phyloP scores from a whole-genome alignment of 2,113 vertebrate species.

The Hemibagrus wyckioides region DNA sequence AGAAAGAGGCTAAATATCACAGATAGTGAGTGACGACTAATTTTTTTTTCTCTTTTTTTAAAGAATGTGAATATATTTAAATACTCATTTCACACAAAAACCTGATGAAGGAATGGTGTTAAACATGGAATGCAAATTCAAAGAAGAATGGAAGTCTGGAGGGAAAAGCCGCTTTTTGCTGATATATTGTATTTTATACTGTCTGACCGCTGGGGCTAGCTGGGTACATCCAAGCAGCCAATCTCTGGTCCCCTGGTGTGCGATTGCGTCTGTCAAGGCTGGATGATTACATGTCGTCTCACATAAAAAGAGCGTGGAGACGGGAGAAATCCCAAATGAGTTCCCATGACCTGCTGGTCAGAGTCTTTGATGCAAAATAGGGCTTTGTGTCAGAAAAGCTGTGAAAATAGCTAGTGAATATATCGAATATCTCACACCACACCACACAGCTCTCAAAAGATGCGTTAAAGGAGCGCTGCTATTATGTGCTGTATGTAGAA shows the following conservation, averaged over 20 bases:
- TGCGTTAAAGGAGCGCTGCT: background rate
- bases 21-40: background rate
- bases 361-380: constrained; percentile 19
- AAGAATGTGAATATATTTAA: background rate
- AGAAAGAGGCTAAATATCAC: background rate
- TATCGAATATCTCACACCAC: background rate
- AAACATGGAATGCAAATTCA: background rate
- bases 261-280: constrained; percentile 66
- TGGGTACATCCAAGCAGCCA: constrained; percentile 15
- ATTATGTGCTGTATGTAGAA: background rate
- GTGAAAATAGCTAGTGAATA: background rate
- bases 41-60: background rate
- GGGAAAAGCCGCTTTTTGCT: background rate
- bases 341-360: constrained; percentile 60
- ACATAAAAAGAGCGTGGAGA: constrained; percentile 64
- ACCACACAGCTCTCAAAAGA: background rate
- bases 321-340: constrained; percentile 75
- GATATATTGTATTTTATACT: constrained; percentile 20
- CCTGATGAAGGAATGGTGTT: background rate
- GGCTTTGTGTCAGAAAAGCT: constrained; percentile 20
- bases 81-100: background rate
- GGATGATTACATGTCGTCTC: constrained; percentile 63
- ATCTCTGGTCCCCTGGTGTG: constrained; percentile 27
- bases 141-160: background rate
- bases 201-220: constrained; percentile 26